Evolutionary conservation across 1,140 invertebrate species (phyloP).

Genomic region (Brachystomella parvula): DNA sequence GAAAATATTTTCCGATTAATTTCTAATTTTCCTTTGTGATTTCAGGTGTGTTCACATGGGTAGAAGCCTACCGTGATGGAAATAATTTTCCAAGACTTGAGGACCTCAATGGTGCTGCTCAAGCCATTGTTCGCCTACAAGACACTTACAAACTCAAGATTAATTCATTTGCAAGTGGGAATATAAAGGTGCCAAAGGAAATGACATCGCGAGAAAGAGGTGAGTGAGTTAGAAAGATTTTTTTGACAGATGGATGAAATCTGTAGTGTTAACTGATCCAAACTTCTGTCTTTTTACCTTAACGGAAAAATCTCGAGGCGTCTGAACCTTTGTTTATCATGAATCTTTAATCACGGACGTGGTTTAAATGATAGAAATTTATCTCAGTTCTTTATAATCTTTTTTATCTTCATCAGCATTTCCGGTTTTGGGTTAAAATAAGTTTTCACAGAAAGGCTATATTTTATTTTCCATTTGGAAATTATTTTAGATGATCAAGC

Average conservation of each 20-base stretch:
- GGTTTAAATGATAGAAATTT: no score
- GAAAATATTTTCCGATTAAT: not conserved
- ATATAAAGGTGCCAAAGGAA: slow-evolving; percentile 30
- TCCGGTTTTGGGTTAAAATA: no score
- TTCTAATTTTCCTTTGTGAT: not conserved
- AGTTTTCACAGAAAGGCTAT: no score
- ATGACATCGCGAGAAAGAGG: slow-evolving; percentile 20
- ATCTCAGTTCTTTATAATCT: no score
- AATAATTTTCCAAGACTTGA: slow-evolving; percentile 39
- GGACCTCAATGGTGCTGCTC: slow-evolving; percentile 48
- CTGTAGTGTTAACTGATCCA: no score
- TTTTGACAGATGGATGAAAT: not conserved
- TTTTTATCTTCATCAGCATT: no score
- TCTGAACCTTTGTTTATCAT: no score
- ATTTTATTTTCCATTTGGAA: no score
- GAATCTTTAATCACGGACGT: no score
- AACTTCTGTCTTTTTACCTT: no score
- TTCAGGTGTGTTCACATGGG: slow-evolving; percentile 38
- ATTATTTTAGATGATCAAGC: no score
- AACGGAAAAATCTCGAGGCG: no score
- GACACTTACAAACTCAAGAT: slow-evolving; percentile 50
- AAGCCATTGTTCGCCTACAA: slow-evolving; percentile 48
- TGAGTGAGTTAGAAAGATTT: slow-evolving; percentile 8
- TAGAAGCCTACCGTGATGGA: slow-evolving; percentile 41
- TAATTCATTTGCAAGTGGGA: slow-evolving; percentile 44